phyloP scores from a whole-genome alignment of 2,797 vertebrate species.

The Hydrophis major region DNA sequence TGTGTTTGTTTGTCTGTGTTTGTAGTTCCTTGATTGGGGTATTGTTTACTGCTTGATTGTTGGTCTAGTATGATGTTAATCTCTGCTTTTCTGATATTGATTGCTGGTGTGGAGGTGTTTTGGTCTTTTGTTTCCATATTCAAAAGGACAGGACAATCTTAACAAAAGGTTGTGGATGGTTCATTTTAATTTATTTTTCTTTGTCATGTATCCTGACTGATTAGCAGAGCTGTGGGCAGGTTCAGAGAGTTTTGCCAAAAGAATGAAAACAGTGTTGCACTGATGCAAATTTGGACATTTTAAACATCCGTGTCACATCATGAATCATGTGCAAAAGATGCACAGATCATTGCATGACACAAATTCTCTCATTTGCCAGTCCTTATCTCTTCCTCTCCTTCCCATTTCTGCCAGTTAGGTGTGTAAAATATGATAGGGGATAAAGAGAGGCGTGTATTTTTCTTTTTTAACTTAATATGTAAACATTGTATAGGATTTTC shows the following conservation, averaged over 20 bases:
- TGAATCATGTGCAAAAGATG: neutral
- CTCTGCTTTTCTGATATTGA: neutral
- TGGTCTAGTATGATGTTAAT: neutral
- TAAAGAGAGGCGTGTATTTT: neutral
- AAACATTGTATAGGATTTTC: neutral
- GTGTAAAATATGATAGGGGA: neutral
- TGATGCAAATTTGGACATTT: neutral
- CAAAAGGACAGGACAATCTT: neutral
- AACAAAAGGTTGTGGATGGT: neutral
- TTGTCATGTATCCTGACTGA: neutral
- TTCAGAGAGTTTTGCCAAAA: neutral
- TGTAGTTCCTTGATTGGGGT: neutral
- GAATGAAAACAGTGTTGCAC: neutral
- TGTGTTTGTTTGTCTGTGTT: neutral
- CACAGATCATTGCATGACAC: neutral
- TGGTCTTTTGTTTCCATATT: neutral
- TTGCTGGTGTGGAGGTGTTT: neutral
- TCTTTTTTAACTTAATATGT: neutral
- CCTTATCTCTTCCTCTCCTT: neutral
- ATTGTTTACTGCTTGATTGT: neutral
- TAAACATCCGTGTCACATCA: neutral
- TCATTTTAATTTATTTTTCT: neutral
- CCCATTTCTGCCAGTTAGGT: neutral
- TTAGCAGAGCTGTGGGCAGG: neutral
- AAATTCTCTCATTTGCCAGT: neutral